Base-by-base conservation (phyloP, 35 echinoderm and acorn worm species). In the Heliocidaris tuberculata region DNA sequence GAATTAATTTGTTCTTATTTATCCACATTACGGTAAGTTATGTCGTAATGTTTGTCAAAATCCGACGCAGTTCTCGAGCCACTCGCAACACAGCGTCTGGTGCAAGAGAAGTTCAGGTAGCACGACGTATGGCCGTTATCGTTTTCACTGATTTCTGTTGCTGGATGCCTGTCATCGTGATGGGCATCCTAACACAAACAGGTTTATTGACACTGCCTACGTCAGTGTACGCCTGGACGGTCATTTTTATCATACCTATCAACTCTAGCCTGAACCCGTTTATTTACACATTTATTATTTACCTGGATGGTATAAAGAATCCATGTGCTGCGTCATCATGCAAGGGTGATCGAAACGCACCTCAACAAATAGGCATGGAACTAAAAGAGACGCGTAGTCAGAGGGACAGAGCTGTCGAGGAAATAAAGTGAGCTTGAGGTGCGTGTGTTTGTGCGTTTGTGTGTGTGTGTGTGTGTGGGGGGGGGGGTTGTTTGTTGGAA, bases 131-230 rank as follows among this genome's bases (percentile, higher is more conserved):
- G 85, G 85, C 17, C 7, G 27, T 86, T 86, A 35, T 86, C 85
- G 85, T 86, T 19, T 29, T 29, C 27, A 86, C 85, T 10, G 85
- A 86, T 86, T 86, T 86, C 19, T 86, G 15, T n/a, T 85, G 65
- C 65, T 85, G 65, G 65, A 85, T 85, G 65, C 65, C 65, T 85
- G 15, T 85, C 4, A 86, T 86, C 19, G 85, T 86, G 9, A 86
- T 86, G 85, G 85, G 85, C n/a, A 86, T 86, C 32, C n/a, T 86
- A 29, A 35, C 85, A 86, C 85, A 86, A 35, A 31, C 85, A 11
- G 85, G 85, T 86, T 9, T 86, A 19, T 3, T 86, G 9, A 19
- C 9, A 29, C 32, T 86, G 9, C 85, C 85, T 31, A 12, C 85
- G n/a, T 31, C 85, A 35, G 32, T 86, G 7, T 86, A 86, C 85